phyloP scores from a whole-genome alignment of 2,113 vertebrate species.

The Plectropomus leopardus region DNA sequence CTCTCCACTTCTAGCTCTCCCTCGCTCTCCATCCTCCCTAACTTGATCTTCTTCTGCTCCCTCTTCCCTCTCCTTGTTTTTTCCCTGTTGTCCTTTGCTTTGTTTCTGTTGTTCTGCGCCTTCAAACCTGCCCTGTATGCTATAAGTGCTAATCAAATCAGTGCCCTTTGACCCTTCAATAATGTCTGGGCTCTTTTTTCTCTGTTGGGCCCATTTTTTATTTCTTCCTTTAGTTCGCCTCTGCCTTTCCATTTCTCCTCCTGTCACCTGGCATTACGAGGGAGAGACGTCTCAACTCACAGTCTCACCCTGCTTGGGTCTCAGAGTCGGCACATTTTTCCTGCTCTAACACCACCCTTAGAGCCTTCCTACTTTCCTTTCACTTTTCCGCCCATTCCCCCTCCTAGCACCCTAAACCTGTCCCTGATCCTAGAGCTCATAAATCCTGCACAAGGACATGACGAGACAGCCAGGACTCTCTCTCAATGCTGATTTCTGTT shows the following conservation, averaged over 20 bases:
- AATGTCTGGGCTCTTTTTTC: slow-evolving; percentile 51
- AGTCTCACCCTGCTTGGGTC: slow-evolving; percentile 42
- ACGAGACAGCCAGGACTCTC: slow-evolving; percentile 67
- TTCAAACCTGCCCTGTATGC: slow-evolving; percentile 18
- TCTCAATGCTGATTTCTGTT: slow-evolving; percentile 30
- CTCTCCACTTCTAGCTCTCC: slow-evolving; percentile 37
- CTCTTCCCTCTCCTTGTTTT: slow-evolving; percentile 8
- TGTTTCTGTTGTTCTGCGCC: slow-evolving; percentile 18
- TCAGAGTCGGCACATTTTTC: slow-evolving; percentile 39
- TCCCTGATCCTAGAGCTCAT: slow-evolving; percentile 80
- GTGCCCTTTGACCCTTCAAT: slow-evolving; percentile 54
- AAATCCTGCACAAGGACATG: slow-evolving; percentile 82
- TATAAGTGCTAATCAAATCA: slow-evolving; percentile 74
- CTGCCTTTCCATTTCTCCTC: slow-evolving; percentile 57
- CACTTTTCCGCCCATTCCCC: slow-evolving; percentile 62
- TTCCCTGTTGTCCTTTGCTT: slow-evolving; percentile 45
- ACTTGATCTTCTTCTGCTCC: slow-evolving; percentile 61
- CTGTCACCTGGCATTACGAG: slow-evolving; percentile 71
- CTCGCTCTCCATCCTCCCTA: slow-evolving; percentile 49
- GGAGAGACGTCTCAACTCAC: slow-evolving; percentile 55
- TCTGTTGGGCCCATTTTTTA: slow-evolving; percentile 35
- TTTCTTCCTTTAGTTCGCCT: slow-evolving; percentile 30
- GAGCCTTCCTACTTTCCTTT: slow-evolving; percentile 52
- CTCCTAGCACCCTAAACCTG: slow-evolving; percentile 65
- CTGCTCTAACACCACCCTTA: slow-evolving; percentile 26